Evolutionary conservation across 1,140 invertebrate species (phyloP).

Genomic region (Pygmarrhopalites habei): DNA sequence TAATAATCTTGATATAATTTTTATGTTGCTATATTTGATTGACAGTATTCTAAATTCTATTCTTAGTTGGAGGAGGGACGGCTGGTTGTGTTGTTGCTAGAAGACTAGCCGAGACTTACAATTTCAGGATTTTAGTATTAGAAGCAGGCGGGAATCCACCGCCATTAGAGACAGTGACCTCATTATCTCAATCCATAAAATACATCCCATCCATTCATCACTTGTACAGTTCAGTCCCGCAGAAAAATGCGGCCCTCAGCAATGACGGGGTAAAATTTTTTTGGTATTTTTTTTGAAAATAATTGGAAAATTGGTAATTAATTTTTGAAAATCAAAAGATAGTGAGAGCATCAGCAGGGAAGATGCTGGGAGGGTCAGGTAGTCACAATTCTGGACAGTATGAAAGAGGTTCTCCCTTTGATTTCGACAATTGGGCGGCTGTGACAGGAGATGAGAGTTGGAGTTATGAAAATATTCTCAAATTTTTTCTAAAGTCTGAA

Average conservation of each 20-base stretch:
- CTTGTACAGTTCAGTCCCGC: not conserved
- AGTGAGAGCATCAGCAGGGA: not conserved
- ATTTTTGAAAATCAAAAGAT: no score
- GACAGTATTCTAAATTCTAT: not conserved
- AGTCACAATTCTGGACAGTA: constrained; percentile 10
- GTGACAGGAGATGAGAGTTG: constrained; percentile 50
- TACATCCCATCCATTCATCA: constrained; percentile 10
- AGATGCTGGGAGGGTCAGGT: constrained; percentile 4
- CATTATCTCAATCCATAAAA: not conserved
- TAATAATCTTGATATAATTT: not conserved
- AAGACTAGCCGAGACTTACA: constrained; percentile 42
- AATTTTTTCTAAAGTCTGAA: constrained; percentile 47
- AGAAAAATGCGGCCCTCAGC: not conserved
- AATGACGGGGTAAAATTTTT: constrained; percentile 9
- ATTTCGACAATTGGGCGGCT: constrained; percentile 75
- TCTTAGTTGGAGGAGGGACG: constrained; percentile 49
- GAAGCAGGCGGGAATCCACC: not conserved
- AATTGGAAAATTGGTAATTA: no score
- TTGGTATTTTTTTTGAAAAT: not conserved
- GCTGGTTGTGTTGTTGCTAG: constrained; percentile 49
- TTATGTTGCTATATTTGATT: not conserved
- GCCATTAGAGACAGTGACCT: not conserved
- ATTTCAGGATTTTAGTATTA: not conserved
- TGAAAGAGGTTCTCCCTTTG: constrained; percentile 42
- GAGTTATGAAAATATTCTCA: constrained; percentile 57